Evolutionary conservation across 2,113 vertebrate species (phyloP).

Genomic region (Upupa epops): DNA sequence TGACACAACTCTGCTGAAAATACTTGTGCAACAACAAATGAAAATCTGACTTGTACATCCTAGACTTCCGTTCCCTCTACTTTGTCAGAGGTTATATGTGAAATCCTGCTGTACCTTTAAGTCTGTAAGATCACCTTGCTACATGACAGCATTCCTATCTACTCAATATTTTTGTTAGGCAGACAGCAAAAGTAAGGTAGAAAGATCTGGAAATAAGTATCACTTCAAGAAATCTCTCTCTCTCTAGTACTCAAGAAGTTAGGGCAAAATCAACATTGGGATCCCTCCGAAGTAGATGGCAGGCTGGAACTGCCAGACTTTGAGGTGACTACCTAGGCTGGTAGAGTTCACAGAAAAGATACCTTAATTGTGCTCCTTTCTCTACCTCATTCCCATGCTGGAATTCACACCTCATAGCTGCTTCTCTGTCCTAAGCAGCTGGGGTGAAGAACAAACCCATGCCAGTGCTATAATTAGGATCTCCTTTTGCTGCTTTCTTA

Average conservation of each 20-base stretch:
- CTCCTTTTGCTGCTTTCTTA: background rate
- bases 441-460: background rate
- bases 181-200: background rate
- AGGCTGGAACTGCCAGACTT: background rate
- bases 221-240: background rate
- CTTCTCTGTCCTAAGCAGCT: background rate
- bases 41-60: background rate
- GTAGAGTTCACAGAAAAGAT: background rate
- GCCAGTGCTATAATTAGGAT: background rate
- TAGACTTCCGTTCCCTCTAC: background rate
- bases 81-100: background rate
- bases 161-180: background rate
- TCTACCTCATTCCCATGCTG: background rate
- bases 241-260: background rate
- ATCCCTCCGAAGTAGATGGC: background rate
- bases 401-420: background rate
- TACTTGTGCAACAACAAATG: background rate
- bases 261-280: background rate
- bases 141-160: background rate
- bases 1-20: conserved; percentile 10
- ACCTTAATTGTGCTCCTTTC: background rate
- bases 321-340: background rate
- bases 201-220: background rate
- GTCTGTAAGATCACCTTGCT: background rate
- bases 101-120: background rate